Conservation (phyloP, 1,140 invertebrate species). For the Ceratosolen fusciceps region DNA sequence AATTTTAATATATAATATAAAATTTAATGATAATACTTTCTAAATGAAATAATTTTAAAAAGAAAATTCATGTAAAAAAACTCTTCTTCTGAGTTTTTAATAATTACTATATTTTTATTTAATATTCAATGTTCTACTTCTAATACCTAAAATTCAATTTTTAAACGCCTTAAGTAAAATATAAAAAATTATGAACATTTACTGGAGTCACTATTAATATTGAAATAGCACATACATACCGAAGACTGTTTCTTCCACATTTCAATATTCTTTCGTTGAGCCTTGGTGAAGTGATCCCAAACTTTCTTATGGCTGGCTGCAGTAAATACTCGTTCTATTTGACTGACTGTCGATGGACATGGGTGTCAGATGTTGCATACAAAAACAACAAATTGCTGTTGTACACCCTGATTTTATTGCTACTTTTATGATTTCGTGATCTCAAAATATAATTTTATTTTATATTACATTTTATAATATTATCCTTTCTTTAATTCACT, state of each 20-base stretch:
- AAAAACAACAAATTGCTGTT: conserved; percentile 72
- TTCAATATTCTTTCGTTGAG: conserved; percentile 97
- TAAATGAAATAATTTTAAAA: neutral
- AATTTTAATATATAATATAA: neutral
- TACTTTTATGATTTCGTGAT: conserved; percentile 51
- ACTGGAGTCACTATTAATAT: conserved; percentile 56
- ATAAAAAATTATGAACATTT: conserved; percentile 34
- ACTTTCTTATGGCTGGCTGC: conserved; percentile 96
- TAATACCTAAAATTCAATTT: conserved; percentile 6
- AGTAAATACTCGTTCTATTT: conserved; percentile 96
- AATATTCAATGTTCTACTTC: no score
- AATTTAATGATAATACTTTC: neutral
- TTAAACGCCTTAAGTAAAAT: conserved; percentile 20
- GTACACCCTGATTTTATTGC: conserved; percentile 67
- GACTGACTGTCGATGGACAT: conserved; percentile 86
- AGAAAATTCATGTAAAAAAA: neutral
- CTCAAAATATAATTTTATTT: conserved; percentile 50
- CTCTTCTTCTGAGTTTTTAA: neutral
- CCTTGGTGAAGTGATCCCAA: conserved; percentile 99
- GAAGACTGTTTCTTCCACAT: conserved; percentile 96
- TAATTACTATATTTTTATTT: neutral
- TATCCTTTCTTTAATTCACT: neutral
- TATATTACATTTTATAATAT: conserved; percentile 47
- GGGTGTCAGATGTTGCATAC: conserved; percentile 69
- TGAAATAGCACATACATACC: conserved; percentile 81